These are phyloP conservation scores for Drosophila pseudotalamancana DNA, from an alignment of 2,888 invertebrate genomes.

Conservation along the genomic window DNA sequence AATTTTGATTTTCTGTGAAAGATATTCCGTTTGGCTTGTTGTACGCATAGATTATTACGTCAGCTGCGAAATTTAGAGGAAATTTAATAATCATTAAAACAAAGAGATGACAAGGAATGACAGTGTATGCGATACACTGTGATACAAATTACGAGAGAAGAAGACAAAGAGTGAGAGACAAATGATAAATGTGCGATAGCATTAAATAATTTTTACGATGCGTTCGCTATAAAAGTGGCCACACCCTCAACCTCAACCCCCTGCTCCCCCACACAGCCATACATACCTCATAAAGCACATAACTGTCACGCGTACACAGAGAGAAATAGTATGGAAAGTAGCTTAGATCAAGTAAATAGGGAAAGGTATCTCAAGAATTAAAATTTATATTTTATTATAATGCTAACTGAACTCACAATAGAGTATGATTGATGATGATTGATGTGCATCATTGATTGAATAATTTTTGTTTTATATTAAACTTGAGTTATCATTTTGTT, in stretches of 20 bases:
- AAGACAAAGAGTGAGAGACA: constrained; percentile 49
- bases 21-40: constrained; percentile 6
- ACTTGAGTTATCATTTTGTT: too few relatives aligned
- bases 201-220: constrained; percentile 78
- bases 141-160: constrained; percentile 35
- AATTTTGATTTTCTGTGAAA: constrained; percentile 18
- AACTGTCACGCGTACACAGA: constrained; percentile 40
- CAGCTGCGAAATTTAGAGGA: constrained; percentile 62
- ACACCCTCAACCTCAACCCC: constrained; percentile 4
- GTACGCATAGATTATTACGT: constrained; percentile 60
- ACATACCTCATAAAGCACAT: constrained; percentile 11
- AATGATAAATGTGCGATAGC: constrained; percentile 78
- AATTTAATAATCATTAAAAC: constrained; percentile 76
- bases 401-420: too few relatives aligned
- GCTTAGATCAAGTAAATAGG: not conserved
- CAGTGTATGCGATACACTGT: constrained; percentile 10
- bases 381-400: not conserved
- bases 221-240: constrained; percentile 68
- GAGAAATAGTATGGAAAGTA: not conserved
- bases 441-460: too few relatives aligned
- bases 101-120: constrained; percentile 32
- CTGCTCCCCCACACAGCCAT: not conserved
- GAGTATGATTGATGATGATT: not conserved
- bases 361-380: not conserved
- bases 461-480: too few relatives aligned